Evolutionary conservation across 2,113 vertebrate species (phyloP), one percentile per base, ranked within the genome.

Genomic region (Peromyscus leucopus): DNA sequence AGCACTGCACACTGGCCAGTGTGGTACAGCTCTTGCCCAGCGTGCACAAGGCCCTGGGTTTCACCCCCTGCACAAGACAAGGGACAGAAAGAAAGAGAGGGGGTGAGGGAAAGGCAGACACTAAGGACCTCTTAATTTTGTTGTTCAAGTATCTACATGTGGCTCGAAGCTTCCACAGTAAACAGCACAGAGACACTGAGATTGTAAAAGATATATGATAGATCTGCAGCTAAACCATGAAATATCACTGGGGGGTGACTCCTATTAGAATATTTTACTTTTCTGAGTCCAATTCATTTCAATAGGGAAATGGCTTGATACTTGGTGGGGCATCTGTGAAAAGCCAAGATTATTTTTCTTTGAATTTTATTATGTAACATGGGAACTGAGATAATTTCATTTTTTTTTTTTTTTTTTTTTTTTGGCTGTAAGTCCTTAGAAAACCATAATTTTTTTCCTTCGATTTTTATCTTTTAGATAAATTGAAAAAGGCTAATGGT

Each of bases 361-460:
- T 92, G n/a, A 46, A 87, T 72, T 93, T 90, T 82, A 88, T 67
- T 93, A 89, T 63, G 39, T 33, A 94, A 89, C 24, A 87, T 13
- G 9, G 7, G 86, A 76, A 95, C 59, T 90, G 17, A 7, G 48
- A 72, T 90, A 51, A 90, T 80, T 91, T 91, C 61, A 59, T 1
- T 57, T 91, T 36, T 89, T 1, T 57, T 91, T 36, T 1, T 57
- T 91, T 36, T 1, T 57, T 91, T 36, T 1, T 57, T 91, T 36
- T 96, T 51, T 55, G 82, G 71, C 33, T 65, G 2, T 26, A 92
- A 59, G n/a, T 88, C 91, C 59, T 86, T 90, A 2, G 89, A 90
- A 95, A 83, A 46, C 26, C 42, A 3, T 42, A 42, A 42, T 79
- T n/a, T 83, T n/a, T 26, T 6, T 57, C n/a, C 12, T 63, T 59